These are phyloP conservation scores for Drosophila albomicans DNA, from an alignment of 1,140 invertebrate genomes.

Conservation along the genomic window DNA sequence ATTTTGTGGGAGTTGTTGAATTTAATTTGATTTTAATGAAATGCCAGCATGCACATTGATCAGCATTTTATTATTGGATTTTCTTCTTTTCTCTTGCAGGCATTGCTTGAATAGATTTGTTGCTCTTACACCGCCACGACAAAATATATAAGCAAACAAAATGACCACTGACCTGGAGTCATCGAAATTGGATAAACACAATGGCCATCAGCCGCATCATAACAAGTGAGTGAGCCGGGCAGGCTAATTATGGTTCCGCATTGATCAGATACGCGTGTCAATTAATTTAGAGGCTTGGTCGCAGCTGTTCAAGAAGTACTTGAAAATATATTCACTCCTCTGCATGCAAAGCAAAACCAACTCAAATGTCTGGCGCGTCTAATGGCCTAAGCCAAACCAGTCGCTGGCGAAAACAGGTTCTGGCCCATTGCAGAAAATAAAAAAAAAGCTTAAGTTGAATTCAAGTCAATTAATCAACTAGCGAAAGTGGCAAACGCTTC, in stretches of 20 bases:
- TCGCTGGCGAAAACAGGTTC: slow-evolving; percentile 60
- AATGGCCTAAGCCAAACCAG: slow-evolving; percentile 55
- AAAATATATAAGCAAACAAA: slow-evolving; percentile 33
- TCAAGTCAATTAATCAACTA: slow-evolving; percentile 44
- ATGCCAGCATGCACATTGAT: slow-evolving; percentile 56
- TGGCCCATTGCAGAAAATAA: slow-evolving; percentile 22
- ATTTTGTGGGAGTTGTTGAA: slow-evolving; percentile 22
- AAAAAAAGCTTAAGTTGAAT: slow-evolving; percentile 24
- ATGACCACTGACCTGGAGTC: slow-evolving; percentile 66
- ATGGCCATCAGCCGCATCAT: slow-evolving; percentile 67
- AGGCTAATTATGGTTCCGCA: slow-evolving; percentile 18
- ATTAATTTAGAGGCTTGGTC: neutral
- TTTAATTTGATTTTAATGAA: slow-evolving; percentile 73
- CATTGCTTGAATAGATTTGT: slow-evolving; percentile 34
- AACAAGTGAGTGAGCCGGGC: slow-evolving; percentile 60
- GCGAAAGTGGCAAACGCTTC: slow-evolving; percentile 57
- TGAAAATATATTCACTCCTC: neutral
- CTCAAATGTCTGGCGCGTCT: neutral
- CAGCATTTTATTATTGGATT: slow-evolving; percentile 40
- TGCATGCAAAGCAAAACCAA: neutral
- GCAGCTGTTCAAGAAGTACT: slow-evolving; percentile 10
- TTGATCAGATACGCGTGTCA: slow-evolving; percentile 4
- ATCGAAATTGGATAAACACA: slow-evolving; percentile 71
- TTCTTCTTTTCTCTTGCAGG: slow-evolving; percentile 29
- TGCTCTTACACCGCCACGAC: slow-evolving; percentile 18